Conservation (phyloP, 2,113 vertebrate genomes). For the Origma solitaria region DNA sequence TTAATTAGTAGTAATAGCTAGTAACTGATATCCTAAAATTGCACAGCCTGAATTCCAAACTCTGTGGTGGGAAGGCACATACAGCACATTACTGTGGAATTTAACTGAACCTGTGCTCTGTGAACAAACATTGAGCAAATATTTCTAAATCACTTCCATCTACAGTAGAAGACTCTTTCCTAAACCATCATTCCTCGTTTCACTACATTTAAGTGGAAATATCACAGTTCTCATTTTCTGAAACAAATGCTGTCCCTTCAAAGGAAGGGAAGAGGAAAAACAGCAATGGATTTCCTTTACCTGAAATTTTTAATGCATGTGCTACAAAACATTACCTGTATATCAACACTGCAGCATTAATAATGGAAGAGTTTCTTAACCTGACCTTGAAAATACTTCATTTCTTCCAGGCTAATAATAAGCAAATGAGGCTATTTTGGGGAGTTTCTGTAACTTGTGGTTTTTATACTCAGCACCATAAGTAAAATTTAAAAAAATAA, state of each 20-base stretch:
- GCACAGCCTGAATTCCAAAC: not conserved
- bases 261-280: not conserved
- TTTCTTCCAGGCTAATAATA: not conserved
- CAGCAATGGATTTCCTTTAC: not conserved
- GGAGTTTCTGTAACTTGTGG: not conserved
- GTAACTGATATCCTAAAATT: not conserved
- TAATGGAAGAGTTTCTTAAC: not conserved
- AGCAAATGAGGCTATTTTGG: not conserved
- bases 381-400: not conserved
- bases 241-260: not conserved
- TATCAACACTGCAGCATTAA: not conserved
- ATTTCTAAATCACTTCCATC: not conserved
- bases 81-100: not conserved
- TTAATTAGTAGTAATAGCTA: not conserved
- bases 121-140: not conserved
- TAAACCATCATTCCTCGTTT: not conserved
- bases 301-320: not conserved
- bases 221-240: not conserved
- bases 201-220: not conserved
- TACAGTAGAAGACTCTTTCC: not conserved
- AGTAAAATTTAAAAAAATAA: not conserved
- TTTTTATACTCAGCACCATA: not conserved
- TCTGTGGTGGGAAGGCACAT: not conserved
- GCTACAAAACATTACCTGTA: not conserved
- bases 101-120: not conserved